Evolutionary conservation across 2,113 vertebrate genomes (phyloP), one percentile per base, ranked within the genome.

Genomic region (Balaeniceps rex): DNA sequence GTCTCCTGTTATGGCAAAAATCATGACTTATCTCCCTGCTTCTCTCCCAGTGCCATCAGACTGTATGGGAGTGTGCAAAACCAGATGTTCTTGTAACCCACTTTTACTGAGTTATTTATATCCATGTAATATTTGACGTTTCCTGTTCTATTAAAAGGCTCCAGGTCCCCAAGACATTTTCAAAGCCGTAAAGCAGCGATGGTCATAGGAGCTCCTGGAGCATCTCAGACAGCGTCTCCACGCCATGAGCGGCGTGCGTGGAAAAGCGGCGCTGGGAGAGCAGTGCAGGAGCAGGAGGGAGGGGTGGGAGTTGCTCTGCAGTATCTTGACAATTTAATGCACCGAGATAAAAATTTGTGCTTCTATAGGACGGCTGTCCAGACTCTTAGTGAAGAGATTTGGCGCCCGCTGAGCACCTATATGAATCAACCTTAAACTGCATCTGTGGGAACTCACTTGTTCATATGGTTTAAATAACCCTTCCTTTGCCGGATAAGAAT

Each of bases 61-160:
- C 42, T 64, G 21, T 4, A 38, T 19, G 29, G 93, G 93, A 93
- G 79, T 46, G 49, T 84, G 93, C 95, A 94, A 86, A 95, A 52
- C 97, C 98, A 98, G 95, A 97, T 97, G 97, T 96, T 94, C 97
- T 74, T 85, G 52, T 47, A 89, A 97, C 88, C 66, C 7, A 13
- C 93, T 96, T 95, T 96, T 90, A 94, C 95, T 9, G 60, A 93
- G 93, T 97, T 97, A 96, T 97, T 98, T 97, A 98, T 97, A 97
- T 75, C 94, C 94, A 80, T 64, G 86, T 71, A 96, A 97, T 97
- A 97, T 95, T 90, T 96, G 96, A 97, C 3, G 28, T 96, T 98
- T 98, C 97, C 97, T 97, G 90, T 94, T 97, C 94, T 84, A 76
- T 94, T 94, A 95, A 96, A 96, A 93, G 92, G 63, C 90, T 84